Evolutionary conservation across 2,113 vertebrate genomes (phyloP), one percentile per base, ranked within the genome.

Genomic region (Parus major): DNA sequence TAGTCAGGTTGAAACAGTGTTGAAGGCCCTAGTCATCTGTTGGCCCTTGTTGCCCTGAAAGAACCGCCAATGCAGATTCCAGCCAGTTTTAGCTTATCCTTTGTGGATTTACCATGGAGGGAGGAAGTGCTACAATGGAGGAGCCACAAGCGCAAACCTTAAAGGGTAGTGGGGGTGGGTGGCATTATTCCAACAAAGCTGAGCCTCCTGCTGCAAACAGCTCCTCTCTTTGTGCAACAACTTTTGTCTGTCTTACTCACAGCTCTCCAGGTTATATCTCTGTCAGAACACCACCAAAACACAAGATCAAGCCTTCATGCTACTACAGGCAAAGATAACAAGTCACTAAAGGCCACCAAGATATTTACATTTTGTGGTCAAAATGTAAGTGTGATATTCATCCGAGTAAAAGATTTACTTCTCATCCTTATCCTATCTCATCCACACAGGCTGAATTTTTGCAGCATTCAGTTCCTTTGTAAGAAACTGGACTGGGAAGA

Each of bases 341-440:
- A 44, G 55, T 81, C 39, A n/a, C 59, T 50, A 24, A 64, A 81
- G 22, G 56, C 36, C 29, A 69, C 28, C 3, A 6, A 36, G 13
- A 16, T 36, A n/a, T 68, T 63, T 68, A 15, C 19, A 80, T 44
- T 29, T 56, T 41, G 12, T 25, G 25, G 47, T 31, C 0, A 0
- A 70, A 18, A 31, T 24, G 4, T 57, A 47, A 25, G 12, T 44
- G 20, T 52, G 42, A 47, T 22, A 57, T 14, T 76, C 42, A 68
- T 4, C 21, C 0, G 0, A 47, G 14, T n/a, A 33, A 41, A 82
- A 75, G 11, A 61, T 35, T 86, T 28, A 63, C 21, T 85, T 47
- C 47, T 57, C 57, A 39, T 57, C 35, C 6, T 46, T 36, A 23
- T 18, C 9, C 63, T 46, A 18, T 46, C 29, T 60, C 41, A 25